Base-by-base conservation (phyloP, 2,888 invertebrate species). In the Sympetrum striolatum region DNA sequence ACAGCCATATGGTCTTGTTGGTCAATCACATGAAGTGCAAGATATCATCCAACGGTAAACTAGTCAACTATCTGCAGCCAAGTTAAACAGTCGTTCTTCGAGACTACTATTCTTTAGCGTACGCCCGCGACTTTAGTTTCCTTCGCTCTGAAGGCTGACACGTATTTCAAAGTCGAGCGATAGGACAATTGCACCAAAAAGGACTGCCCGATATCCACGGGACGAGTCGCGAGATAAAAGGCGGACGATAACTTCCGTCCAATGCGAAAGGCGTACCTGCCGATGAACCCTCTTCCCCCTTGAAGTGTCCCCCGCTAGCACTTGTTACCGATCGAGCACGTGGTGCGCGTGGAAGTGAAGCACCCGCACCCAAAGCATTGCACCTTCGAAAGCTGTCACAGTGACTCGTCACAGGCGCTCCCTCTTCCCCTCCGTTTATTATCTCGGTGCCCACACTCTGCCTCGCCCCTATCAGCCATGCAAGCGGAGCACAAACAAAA, bases 371-470 rank as follows among this genome's bases (percentile, higher is more conserved):
- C 58, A 31, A 37, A 25, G 12, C 64, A 10, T 37, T 18, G 18
- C 31, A 37, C 60, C 12, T 15, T 37, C 1, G 37, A 86, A 3
- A 58, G 22, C 60, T 60, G 2, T 60, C 25, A 44, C 44, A 82
- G n/a, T 25, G 44, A 44, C 22, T 53, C 73, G 18, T 86, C 86
- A 22, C 60, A 86, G 60, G 22, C 58, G 86, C 60, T 35, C 58
- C 58, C 12, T 4, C 80, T 80, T 31, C 44, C 60, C 22, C 35
- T 86, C n/a, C 58, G 25, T n/a, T 86, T 37, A 86, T 86, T 86
- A 86, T 86, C 86, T 37, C 60, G 60, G 60, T 60, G 60, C 86
- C 86, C 64, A 60, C 86, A 86, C 86, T 53, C 81, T n/a, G 60
- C 86, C 18, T 60, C 58, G 82, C 82, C 86, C 86, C 86, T 86